Percentiles rank a stretch among this genome's conserved stretches.
phyloP scores from a whole-genome alignment of 2,888 invertebrate genomes.

The Baronia brevicornis region DNA sequence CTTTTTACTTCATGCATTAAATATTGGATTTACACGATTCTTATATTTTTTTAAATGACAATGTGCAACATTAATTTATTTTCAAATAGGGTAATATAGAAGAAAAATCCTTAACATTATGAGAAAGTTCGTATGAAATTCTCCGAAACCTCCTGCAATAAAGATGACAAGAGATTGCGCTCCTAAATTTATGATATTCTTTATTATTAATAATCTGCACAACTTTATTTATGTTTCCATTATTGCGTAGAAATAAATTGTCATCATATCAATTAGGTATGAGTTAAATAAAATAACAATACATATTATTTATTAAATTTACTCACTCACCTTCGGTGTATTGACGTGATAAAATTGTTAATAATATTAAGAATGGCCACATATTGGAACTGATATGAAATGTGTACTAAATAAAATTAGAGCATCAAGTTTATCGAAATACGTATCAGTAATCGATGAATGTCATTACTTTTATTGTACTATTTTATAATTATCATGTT shows the following conservation, averaged over 20 bases:
- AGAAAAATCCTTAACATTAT: background rate
- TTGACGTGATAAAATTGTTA: constrained; percentile 13
- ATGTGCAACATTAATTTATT: background rate
- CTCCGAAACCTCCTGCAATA: constrained; percentile 4
- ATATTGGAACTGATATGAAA: constrained; percentile 6
- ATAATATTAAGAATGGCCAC: constrained; percentile 15
- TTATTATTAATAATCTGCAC: constrained; percentile 8
- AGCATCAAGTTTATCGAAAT: constrained; percentile 2
- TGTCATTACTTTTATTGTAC: too few species aligned
- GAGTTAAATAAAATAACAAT: too few species aligned
- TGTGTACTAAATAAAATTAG: constrained; percentile 3
- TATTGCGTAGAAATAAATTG: too few species aligned
- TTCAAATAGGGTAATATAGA: too few species aligned
- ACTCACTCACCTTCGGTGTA: constrained; percentile 10
- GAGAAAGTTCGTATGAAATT: constrained; percentile 1
- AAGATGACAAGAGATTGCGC: constrained; percentile 8
- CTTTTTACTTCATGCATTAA: too few species aligned
- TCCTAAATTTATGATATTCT: constrained; percentile 5
- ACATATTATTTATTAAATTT: too few species aligned
- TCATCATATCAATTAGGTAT: too few species aligned
- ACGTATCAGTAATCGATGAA: too few species aligned
- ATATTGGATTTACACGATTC: too few species aligned
- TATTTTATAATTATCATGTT: too few species aligned
- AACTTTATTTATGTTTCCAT: constrained; percentile 9
- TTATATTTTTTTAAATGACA: too few species aligned